Evolutionary conservation across 92 coral and sea anemone genomes (phyloP).

Genomic region (Palythoa grandiflora): DNA sequence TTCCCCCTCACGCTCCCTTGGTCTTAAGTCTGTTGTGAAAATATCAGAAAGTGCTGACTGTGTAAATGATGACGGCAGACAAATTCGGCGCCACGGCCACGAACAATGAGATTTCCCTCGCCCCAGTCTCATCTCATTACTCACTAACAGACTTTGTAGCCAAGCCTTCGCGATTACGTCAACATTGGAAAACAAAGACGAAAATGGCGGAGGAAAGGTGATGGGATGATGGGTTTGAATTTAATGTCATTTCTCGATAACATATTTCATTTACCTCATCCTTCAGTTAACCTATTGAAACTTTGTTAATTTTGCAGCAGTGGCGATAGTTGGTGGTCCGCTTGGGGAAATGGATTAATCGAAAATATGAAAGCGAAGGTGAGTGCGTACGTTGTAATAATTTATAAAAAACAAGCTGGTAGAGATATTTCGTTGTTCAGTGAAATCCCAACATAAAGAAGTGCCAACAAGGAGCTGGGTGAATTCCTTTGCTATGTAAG

Average conservation of each 20-base stretch:
- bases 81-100: no score
- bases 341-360: conserved; percentile 82
- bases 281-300: not conserved
- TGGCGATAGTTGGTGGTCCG: conserved; percentile 90
- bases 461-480: no score
- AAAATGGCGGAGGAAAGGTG: conserved; percentile 98
- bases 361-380: conserved; percentile 82
- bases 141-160: not conserved
- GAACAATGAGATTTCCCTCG: not conserved
- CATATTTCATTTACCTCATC: conserved; percentile 7
- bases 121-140: not conserved
- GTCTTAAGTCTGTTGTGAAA: no score
- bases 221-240: not conserved
- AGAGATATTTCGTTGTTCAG: not conserved
- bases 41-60: no score
- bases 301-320: conserved; percentile 62
- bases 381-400: not conserved
- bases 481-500: no score
- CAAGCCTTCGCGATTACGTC: conserved; percentile 64
- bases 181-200: conserved; percentile 55
- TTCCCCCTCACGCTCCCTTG: no score
- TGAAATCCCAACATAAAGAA: not conserved
- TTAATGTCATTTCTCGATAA: not conserved
- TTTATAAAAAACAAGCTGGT: no score
- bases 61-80: no score